phyloP scores from a whole-genome alignment of 2,113 vertebrate species.

The Calypte anna region DNA sequence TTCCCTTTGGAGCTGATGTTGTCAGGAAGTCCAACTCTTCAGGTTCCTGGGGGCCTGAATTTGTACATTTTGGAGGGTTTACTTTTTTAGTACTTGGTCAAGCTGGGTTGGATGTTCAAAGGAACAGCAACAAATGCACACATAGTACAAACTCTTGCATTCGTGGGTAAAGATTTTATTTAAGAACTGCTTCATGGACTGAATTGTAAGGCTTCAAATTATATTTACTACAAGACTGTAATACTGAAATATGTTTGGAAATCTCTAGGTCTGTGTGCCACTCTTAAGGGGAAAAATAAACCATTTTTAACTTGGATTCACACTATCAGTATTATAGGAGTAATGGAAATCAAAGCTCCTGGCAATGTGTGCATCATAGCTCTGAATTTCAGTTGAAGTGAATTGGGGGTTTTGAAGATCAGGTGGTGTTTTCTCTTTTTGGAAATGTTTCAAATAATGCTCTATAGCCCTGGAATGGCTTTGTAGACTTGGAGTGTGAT shows the following conservation, averaged over 20 bases:
- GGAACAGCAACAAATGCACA: not conserved
- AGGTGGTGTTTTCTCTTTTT: rapidly evolving
- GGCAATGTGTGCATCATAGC: not conserved
- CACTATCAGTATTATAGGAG: not conserved
- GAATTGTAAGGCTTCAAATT: not conserved
- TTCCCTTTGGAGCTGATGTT: not conserved
- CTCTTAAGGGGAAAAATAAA: not conserved
- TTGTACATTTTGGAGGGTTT: not conserved
- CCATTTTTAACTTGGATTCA: not conserved
- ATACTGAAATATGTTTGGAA: not conserved
- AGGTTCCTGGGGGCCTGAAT: not conserved
- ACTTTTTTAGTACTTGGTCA: not conserved
- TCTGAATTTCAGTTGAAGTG: not conserved
- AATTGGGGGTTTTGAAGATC: too few relatives aligned
- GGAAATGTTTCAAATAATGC: not conserved
- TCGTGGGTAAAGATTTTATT: not conserved
- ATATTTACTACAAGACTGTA: not conserved
- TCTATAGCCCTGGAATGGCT: not conserved
- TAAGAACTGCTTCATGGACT: not conserved
- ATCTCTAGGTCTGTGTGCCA: not conserved
- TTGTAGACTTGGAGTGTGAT: not conserved
- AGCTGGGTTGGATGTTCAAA: not conserved
- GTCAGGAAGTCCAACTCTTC: not conserved
- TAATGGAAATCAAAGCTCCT: not conserved
- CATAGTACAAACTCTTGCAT: not conserved